Conservation (phyloP, 2,797 vertebrate species). For the Poecilia picta region DNA sequence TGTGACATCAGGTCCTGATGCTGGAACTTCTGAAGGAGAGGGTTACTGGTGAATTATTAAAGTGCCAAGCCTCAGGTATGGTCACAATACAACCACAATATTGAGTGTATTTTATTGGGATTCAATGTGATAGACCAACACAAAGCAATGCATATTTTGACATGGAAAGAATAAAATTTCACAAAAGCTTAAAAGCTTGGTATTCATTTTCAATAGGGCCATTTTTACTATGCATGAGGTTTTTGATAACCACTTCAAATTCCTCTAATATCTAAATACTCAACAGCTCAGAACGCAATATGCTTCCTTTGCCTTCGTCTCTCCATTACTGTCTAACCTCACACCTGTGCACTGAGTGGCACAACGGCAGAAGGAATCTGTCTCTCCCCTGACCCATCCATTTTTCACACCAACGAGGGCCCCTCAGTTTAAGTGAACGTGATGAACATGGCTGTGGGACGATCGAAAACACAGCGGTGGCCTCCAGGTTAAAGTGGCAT, state of each 20-base stretch:
- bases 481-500: constrained; percentile 61
- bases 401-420: constrained; percentile 61
- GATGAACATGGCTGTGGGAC: constrained; percentile 60
- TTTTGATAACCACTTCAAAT: neutral
- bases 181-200: neutral
- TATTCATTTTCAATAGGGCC: neutral
- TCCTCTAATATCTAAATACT: constrained; percentile 27
- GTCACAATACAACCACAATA: neutral
- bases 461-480: constrained; percentile 62
- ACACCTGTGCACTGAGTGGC: constrained; percentile 41
- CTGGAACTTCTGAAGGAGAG: neutral
- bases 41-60: neutral
- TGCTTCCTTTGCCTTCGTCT: constrained; percentile 11
- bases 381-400: constrained; percentile 33
- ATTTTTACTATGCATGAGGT: neutral
- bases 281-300: constrained; percentile 14
- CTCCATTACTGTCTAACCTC: constrained; percentile 28
- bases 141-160: neutral
- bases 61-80: neutral
- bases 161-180: neutral
- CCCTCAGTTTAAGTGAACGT: constrained; percentile 62
- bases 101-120: neutral
- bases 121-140: too few species aligned
- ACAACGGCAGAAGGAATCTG: constrained; percentile 34
- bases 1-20: neutral